A percentile compares a stretch with the other conserved stretches of the same genome.
Conservation (phyloP, 2,888 invertebrate genomes). For the Dendrolimus pini region DNA sequence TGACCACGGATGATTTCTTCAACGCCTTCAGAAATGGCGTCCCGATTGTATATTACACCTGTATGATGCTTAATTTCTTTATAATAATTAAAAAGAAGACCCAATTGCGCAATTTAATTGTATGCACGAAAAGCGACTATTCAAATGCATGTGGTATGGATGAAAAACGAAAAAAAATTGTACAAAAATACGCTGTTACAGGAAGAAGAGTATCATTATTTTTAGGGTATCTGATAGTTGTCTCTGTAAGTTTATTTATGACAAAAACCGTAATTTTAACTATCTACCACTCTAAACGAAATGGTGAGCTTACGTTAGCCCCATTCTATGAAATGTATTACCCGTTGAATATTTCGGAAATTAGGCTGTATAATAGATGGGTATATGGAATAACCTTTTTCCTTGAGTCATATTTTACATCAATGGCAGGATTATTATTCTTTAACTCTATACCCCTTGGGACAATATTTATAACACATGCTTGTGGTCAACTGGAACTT, state of each 20-base stretch:
- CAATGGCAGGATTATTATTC: not conserved
- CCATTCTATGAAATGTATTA: not conserved
- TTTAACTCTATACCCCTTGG: not conserved
- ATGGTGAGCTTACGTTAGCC: too few relatives aligned
- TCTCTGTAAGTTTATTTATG: not conserved
- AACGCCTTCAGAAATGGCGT: conserved; percentile 1
- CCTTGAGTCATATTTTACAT: not conserved
- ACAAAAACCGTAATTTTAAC: not conserved
- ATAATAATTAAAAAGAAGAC: not conserved
- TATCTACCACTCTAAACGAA: not conserved
- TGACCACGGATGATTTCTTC: not conserved
- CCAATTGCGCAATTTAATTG: not conserved
- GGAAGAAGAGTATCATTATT: not conserved
- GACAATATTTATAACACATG: conserved; percentile 1
- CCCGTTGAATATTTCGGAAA: not conserved
- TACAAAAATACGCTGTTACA: not conserved
- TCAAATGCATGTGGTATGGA: not conserved
- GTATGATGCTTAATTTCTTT: not conserved
- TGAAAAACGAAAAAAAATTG: not conserved
- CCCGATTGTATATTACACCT: not conserved
- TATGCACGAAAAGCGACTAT: not conserved
- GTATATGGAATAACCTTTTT: not conserved
- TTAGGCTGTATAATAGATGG: not conserved
- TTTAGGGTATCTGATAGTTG: not conserved
- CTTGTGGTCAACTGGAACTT: not conserved